Conservation (phyloP, 2,888 invertebrate species). For the Pterostichus madidus region DNA sequence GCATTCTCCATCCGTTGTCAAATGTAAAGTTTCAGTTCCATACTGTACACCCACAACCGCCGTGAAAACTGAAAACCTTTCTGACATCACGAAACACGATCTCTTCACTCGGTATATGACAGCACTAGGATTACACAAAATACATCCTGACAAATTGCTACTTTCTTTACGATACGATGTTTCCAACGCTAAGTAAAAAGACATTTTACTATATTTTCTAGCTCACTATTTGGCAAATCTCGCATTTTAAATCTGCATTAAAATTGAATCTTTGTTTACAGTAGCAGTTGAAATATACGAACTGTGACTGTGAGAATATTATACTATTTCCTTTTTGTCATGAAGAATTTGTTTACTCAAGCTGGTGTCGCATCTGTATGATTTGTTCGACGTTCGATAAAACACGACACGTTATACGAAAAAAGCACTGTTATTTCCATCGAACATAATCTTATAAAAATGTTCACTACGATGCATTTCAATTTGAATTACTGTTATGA, state of each 20-base stretch:
- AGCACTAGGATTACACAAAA: slow-evolving; percentile 39
- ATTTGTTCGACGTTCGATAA: too few relatives aligned
- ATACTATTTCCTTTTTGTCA: too few relatives aligned
- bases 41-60: neutral
- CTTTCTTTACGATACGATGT: slow-evolving; percentile 34
- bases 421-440: too few relatives aligned
- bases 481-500: too few relatives aligned
- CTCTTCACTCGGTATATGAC: slow-evolving; percentile 47
- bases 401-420: too few relatives aligned
- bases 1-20: slow-evolving; percentile 55
- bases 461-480: too few relatives aligned
- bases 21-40: slow-evolving; percentile 49
- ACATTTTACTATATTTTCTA: slow-evolving; percentile 1
- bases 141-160: slow-evolving; percentile 50
- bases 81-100: slow-evolving; percentile 17
- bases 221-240: slow-evolving; percentile 8
- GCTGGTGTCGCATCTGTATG: too few relatives aligned
- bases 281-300: too few relatives aligned
- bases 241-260: slow-evolving; percentile 1
- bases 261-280: too few relatives aligned
- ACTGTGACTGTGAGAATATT: too few relatives aligned
- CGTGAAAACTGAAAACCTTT: slow-evolving; percentile 47
- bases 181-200: slow-evolving; percentile 14
- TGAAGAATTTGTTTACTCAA: too few relatives aligned
- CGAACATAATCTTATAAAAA: too few relatives aligned